Evolutionary conservation across 2,113 vertebrate species (phyloP).

Genomic region (Oryctolagus cuniculus): DNA sequence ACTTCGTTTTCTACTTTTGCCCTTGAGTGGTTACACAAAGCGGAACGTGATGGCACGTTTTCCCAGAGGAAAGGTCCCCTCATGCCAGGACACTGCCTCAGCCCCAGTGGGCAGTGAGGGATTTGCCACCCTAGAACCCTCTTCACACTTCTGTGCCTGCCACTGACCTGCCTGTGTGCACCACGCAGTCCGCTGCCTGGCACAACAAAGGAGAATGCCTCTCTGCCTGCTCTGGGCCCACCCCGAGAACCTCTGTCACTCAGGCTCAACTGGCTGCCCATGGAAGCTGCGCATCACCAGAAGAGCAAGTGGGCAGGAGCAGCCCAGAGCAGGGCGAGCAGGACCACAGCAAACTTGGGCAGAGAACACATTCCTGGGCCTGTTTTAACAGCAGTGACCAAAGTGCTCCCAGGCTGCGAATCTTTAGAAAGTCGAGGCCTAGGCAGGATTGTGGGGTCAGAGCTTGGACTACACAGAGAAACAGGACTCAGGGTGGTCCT

Average conservation of each 20-base stretch:
- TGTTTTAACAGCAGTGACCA: neutral
- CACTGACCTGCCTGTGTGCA: neutral
- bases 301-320: fast-evolving
- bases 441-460: neutral
- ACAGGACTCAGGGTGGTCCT: neutral
- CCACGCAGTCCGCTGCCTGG: fast-evolving
- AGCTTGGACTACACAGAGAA: fast-evolving
- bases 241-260: neutral
- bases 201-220: neutral
- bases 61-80: neutral
- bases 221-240: neutral
- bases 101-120: neutral
- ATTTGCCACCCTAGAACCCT: neutral
- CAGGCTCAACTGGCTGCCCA: neutral
- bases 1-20: neutral
- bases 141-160: neutral
- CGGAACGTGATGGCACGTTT: neutral
- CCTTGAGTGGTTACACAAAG: neutral
- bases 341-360: neutral
- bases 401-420: fast-evolving
- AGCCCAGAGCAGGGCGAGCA: neutral
- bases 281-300: neutral
- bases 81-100: neutral
- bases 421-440: neutral
- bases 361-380: neutral